These are phyloP conservation scores for Cyprinodon tularosa DNA, from an alignment of 2,113 vertebrate genomes.

Conservation along the genomic window DNA sequence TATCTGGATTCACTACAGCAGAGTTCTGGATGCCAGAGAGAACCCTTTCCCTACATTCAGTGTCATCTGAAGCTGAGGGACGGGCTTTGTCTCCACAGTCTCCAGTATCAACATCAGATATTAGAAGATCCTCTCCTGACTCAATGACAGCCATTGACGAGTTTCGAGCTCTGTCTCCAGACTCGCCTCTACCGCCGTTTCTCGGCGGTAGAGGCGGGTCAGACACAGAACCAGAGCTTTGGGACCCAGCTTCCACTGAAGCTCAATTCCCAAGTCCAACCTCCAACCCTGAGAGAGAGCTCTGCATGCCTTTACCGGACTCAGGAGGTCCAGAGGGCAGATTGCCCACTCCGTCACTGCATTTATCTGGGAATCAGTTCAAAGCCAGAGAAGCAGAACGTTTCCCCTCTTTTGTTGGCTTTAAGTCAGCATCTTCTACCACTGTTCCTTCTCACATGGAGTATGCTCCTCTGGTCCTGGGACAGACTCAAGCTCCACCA, in stretches of 20 bases:
- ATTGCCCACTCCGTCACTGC: slow-evolving; percentile 12
- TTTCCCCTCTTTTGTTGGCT: slow-evolving; percentile 44
- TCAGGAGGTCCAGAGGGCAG: slow-evolving; percentile 27
- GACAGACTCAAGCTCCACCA: slow-evolving; percentile 10
- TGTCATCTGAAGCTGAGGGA: slow-evolving; percentile 26
- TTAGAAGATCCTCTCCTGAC: slow-evolving; percentile 18
- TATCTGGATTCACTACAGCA: background rate
- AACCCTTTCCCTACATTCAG: slow-evolving; percentile 33
- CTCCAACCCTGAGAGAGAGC: slow-evolving; percentile 17
- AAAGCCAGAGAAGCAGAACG: slow-evolving; percentile 4
- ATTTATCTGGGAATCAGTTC: slow-evolving; percentile 49
- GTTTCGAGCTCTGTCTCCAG: slow-evolving; percentile 5
- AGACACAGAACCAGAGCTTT: slow-evolving; percentile 37
- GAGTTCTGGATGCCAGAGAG: slow-evolving; percentile 11
- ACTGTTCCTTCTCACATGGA: slow-evolving; percentile 33
- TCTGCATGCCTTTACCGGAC: slow-evolving; percentile 39
- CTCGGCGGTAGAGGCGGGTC: too few relatives aligned
- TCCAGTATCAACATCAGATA: background rate
- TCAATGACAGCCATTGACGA: slow-evolving; percentile 13
- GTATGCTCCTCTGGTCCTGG: slow-evolving; percentile 18
- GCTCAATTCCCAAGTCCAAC: slow-evolving; percentile 9
- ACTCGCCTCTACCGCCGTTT: slow-evolving; percentile 49
- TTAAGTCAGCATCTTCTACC: slow-evolving; percentile 34
- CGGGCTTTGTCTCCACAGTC: background rate
- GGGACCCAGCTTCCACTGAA: slow-evolving; percentile 11